These are phyloP conservation scores for Trichopria drosophilae DNA, from an alignment of 2,888 invertebrate species.

Conservation along the genomic window DNA sequence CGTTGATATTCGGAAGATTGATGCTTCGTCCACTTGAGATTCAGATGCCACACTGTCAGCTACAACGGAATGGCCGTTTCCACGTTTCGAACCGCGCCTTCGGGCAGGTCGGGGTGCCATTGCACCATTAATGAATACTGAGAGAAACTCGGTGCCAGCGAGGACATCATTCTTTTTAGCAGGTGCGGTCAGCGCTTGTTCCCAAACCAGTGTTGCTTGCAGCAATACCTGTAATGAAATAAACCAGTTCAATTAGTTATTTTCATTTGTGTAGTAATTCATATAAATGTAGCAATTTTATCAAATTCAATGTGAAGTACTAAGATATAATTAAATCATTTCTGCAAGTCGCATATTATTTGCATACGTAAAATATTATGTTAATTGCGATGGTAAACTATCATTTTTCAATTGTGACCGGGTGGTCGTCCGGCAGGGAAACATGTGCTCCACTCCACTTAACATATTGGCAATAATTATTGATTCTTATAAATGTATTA, in stretches of 20 bases:
- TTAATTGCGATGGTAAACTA: too few relatives aligned
- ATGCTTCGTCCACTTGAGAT: conserved; percentile 53
- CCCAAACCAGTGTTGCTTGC: conserved; percentile 49
- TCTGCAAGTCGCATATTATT: background rate
- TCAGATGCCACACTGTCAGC: conserved; percentile 51
- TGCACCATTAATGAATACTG: conserved; percentile 58
- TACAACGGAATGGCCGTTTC: conserved; percentile 22
- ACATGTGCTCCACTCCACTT: too few relatives aligned
- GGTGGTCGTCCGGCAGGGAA: too few relatives aligned
- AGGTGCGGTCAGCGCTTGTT: conserved; percentile 43
- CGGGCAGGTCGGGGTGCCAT: conserved; percentile 51
- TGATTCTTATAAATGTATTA: too few relatives aligned
- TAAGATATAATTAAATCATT: background rate
- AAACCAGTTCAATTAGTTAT: background rate
- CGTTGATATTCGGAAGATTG: conserved; percentile 55
- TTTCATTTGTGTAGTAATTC: background rate
- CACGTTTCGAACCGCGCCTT: conserved; percentile 39
- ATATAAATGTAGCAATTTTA: background rate
- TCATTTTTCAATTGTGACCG: too few relatives aligned
- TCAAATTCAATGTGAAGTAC: background rate
- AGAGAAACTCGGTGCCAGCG: conserved; percentile 59
- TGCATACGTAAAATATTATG: background rate
- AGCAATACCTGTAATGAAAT: conserved; percentile 49
- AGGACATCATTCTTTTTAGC: conserved; percentile 56
- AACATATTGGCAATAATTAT: too few relatives aligned